Evolutionary conservation across 2,797 vertebrate species (phyloP).

Genomic region (Phoebastria nigripes): DNA sequence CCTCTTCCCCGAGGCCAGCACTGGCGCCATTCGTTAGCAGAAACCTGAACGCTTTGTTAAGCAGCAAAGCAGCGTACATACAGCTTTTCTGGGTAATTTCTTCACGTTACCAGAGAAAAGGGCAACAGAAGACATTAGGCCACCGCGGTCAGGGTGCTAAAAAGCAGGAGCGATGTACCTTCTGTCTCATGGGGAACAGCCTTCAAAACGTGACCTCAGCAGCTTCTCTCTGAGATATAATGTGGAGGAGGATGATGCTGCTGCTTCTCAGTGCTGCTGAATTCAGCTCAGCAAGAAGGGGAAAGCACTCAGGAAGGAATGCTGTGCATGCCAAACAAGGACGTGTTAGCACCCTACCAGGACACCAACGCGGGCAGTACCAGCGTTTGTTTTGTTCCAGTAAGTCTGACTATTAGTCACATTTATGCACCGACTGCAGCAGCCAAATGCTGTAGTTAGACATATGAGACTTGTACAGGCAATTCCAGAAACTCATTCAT

Average conservation of each 20-base stretch:
- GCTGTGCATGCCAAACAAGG: background rate
- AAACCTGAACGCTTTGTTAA: background rate
- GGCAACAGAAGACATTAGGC: background rate
- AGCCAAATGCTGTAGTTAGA: background rate
- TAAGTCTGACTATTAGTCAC: conserved; percentile 2
- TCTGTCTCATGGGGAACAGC: background rate
- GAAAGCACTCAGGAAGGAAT: background rate
- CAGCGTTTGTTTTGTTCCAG: background rate
- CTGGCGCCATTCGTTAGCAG: background rate
- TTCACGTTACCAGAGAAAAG: background rate
- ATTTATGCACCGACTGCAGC: background rate
- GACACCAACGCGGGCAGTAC: background rate
- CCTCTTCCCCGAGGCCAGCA: background rate
- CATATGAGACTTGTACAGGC: background rate
- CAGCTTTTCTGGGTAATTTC: background rate
- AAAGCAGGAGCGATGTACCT: background rate
- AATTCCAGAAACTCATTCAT: conserved; percentile 17
- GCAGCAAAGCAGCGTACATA: background rate
- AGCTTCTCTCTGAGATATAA: background rate
- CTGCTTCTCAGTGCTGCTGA: background rate
- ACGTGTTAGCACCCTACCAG: background rate
- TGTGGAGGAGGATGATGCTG: background rate
- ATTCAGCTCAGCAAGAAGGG: background rate
- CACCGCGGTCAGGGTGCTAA: background rate
- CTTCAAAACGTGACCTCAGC: background rate